A percentile compares a stretch with the other conserved stretches of the same genome.
phyloP scores from a whole-genome alignment of 2,888 invertebrate genomes.

The Gymnoscelis rufifasciata region DNA sequence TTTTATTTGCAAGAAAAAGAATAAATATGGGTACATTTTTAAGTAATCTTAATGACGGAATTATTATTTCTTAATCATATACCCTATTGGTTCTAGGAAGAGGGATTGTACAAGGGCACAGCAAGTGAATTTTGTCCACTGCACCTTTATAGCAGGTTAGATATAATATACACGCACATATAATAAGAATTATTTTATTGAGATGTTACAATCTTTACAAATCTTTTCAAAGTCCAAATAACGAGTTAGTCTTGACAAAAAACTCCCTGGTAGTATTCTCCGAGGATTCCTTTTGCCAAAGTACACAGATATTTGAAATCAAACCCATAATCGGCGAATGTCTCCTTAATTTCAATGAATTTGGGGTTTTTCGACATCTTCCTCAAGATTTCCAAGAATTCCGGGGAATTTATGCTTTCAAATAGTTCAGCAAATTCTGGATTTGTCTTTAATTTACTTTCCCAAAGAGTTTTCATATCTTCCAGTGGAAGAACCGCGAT shows the following conservation, averaged over 20 bases:
- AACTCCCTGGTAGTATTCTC: slow-evolving; percentile 36
- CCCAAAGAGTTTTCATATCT: slow-evolving; percentile 40
- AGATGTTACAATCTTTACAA: neutral
- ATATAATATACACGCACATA: neutral
- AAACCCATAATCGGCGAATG: slow-evolving; percentile 39
- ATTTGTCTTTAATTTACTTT: slow-evolving; percentile 38
- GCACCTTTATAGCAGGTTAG: no score
- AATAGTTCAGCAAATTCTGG: slow-evolving; percentile 38
- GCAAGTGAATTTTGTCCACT: no score
- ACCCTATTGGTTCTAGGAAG: no score
- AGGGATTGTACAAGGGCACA: no score
- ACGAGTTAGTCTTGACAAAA: slow-evolving; percentile 32
- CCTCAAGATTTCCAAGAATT: slow-evolving; percentile 41
- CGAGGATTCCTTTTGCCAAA: slow-evolving; percentile 36
- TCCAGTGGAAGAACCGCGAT: slow-evolving; percentile 36
- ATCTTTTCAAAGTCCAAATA: neutral
- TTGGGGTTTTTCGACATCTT: slow-evolving; percentile 39
- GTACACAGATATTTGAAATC: slow-evolving; percentile 38
- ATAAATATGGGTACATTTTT: no score
- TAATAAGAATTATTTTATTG: slow-evolving; percentile 3
- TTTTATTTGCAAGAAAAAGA: no score
- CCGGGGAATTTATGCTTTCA: slow-evolving; percentile 38
- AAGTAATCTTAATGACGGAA: no score
- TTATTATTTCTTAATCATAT: no score
- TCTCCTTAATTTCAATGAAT: slow-evolving; percentile 36